phyloP scores from a whole-genome alignment of 2,888 invertebrate genomes.

The Boloria selene region DNA sequence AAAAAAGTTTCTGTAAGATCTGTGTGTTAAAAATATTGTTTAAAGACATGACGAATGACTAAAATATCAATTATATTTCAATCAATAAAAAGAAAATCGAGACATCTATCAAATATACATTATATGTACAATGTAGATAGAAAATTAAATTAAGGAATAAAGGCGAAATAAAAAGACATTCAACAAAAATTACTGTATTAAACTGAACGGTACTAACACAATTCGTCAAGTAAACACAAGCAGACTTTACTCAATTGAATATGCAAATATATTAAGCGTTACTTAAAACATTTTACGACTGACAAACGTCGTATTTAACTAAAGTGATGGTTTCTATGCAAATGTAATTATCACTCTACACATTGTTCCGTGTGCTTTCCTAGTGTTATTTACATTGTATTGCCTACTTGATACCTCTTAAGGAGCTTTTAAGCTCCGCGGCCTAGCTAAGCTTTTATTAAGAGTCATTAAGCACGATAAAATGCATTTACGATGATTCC shows the following conservation, averaged over 20 bases:
- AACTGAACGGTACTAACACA: constrained; percentile 1
- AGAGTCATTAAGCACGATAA: background rate
- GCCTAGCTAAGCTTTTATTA: constrained; percentile 10
- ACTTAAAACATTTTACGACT: constrained; percentile 29
- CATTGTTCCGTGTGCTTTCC: constrained; percentile 22
- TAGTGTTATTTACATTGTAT: constrained; percentile 22
- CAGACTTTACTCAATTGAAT: constrained; percentile 28
- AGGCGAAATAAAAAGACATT: background rate
- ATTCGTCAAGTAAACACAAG: constrained; percentile 26
- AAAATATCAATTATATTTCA: too few species aligned
- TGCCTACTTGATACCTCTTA: constrained; percentile 12
- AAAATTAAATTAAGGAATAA: too few species aligned
- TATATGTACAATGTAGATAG: too few species aligned
- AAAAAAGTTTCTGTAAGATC: too few species aligned
- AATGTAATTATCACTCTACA: constrained; percentile 35
- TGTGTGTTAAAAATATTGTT: too few species aligned
- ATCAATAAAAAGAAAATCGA: too few species aligned
- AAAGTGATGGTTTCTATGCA: constrained; percentile 31
- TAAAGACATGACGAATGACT: too few species aligned
- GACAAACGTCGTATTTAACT: constrained; percentile 19
- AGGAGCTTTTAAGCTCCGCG: constrained; percentile 11
- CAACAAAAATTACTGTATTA: background rate
- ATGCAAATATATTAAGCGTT: constrained; percentile 30
- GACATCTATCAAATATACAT: too few species aligned
- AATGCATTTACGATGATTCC: too few species aligned